Evolutionary conservation across 2,113 vertebrate species (phyloP).

Genomic region (Mustela nigripes): DNA sequence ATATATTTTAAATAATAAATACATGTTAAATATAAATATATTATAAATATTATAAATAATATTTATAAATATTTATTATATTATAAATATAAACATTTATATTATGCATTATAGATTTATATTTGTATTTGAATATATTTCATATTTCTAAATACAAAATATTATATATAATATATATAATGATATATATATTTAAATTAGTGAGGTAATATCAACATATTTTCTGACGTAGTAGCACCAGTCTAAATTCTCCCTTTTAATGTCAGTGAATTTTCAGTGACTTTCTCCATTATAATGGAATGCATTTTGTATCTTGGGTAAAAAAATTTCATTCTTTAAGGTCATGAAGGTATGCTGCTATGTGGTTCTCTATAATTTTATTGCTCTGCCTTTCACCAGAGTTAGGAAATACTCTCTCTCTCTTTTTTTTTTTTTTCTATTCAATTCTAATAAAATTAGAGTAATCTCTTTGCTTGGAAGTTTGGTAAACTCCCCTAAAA

Average conservation of each 20-base stretch:
- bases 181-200: neutral
- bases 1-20: no score
- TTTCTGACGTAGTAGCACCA: neutral
- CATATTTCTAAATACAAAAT: no score
- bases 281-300: neutral
- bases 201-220: neutral
- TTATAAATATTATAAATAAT: no score
- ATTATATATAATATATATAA: no score
- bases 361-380: neutral
- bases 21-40: no score
- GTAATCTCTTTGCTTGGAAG: neutral
- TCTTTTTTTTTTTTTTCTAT: neutral
- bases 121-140: no score
- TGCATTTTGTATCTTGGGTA: neutral
- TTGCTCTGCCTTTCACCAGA: neutral
- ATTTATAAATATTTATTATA: no score
- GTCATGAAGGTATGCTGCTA: neutral
- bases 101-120: no score
- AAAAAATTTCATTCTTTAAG: neutral
- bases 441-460: neutral
- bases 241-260: slow-evolving; percentile 17
- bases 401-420: neutral
- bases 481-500: neutral
- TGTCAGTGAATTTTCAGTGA: neutral
- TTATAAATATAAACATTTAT: neutral